Evolutionary conservation across 2,113 vertebrate genomes (phyloP), one percentile per base, ranked within the genome.

Genomic region (Phalacrocorax carbo): DNA sequence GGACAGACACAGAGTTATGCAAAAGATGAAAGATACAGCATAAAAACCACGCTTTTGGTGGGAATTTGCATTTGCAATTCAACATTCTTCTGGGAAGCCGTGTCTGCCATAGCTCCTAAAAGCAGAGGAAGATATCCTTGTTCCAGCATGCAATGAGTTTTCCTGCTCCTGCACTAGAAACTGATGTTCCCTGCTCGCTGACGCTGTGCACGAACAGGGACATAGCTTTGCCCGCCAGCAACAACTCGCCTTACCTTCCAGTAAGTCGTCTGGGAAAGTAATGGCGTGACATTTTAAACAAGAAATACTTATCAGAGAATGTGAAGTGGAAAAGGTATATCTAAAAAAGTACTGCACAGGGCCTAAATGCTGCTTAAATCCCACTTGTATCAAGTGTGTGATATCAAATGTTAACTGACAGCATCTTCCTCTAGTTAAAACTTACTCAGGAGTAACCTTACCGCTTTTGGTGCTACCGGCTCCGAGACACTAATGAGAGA

Each of bases 21-120:
- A 57, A 23, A 86, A 94, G 92, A 94, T 93, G 86, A 95, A 93
- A 96, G 79, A 11, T 55, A 58, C 25, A 83, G 82, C 64, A 18
- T 22, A 61, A 87, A 94, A 91, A 90, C 44, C 44, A 82, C 86
- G 62, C 26, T 49, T 94, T 77, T 34, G 66, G 79, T 29, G 49
- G 85, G 64, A 89, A 88, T 90, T 77, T 70, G 79, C 73, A 94
- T 91, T 86, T 44, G 70, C 78, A 86, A 26, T 65, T 91, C 61
- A 52, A 36, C 18, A 1, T 25, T 77, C 58, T 70, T 69, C 80
- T 71, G 64, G 60, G 75, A 64, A 83, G 42, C 71, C 1, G 2
- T 8, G 36, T 44, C 73, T 92, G 86, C 72, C 1, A 5, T 1
- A 7, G 14, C 77, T 64, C 52, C 79, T 13, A 14, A 5, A 27